These are phyloP conservation scores for Delichon dasypus DNA, from an alignment of 2,797 vertebrate genomes.

Conservation along the genomic window DNA sequence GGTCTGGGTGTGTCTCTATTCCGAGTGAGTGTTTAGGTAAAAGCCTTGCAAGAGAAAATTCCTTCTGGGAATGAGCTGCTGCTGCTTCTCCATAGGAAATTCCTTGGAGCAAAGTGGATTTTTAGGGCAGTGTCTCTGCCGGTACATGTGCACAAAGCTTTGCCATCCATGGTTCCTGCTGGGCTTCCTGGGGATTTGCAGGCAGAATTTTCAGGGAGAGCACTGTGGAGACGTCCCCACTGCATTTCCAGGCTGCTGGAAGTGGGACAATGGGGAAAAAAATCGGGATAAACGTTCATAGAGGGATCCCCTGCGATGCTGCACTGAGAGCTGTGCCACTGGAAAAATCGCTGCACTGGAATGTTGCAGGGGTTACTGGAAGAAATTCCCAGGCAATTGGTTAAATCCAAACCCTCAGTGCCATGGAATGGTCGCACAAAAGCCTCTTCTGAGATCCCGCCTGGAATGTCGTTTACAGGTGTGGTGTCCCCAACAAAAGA, in stretches of 20 bases:
- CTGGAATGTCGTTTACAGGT: fast-evolving
- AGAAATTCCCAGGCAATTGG: neutral
- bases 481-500: neutral
- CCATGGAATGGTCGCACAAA: neutral
- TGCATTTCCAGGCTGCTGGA: neutral
- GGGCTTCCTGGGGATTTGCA: neutral
- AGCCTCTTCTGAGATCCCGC: neutral
- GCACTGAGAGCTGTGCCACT: no score
- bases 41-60: conserved; percentile 1
- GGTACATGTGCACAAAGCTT: neutral
- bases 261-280: neutral
- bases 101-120: neutral
- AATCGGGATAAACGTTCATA: neutral
- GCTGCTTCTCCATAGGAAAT: neutral
- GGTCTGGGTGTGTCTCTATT: neutral
- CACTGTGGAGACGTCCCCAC: neutral
- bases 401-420: neutral
- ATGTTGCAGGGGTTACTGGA: neutral
- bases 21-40: neutral
- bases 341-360: neutral
- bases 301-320: neutral
- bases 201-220: neutral
- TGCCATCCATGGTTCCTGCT: neutral
- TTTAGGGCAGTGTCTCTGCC: neutral
- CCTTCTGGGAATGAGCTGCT: neutral